These are phyloP conservation scores for Byasa hedistus DNA, from an alignment of 2,888 invertebrate species.

Conservation along the genomic window DNA sequence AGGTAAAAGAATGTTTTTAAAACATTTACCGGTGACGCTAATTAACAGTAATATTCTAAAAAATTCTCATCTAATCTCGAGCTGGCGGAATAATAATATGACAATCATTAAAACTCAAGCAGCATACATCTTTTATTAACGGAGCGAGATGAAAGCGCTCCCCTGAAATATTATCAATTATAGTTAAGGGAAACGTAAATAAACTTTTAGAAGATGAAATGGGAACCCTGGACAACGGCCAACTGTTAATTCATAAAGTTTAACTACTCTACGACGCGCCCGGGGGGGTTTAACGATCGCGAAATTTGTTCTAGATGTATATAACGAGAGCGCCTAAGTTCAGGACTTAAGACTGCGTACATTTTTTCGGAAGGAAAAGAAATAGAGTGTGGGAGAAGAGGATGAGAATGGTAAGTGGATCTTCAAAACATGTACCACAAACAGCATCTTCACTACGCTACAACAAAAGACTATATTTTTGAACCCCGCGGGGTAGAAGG, in stretches of 20 bases:
- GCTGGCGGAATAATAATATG: conserved; percentile 11
- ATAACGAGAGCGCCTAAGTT: not conserved
- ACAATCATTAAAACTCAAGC: conserved; percentile 8
- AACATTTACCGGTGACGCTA: not conserved
- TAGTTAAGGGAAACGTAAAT: conserved; percentile 61
- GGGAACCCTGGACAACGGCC: conserved; percentile 55
- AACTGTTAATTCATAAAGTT: conserved; percentile 72
- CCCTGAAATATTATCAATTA: conserved; percentile 61
- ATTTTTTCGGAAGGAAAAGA: not conserved
- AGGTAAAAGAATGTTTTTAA: not conserved
- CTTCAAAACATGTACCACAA: no score
- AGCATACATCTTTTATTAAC: conserved; percentile 23
- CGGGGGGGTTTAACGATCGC: conserved; percentile 53
- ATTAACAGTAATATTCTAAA: not conserved
- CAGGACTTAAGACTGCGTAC: not conserved
- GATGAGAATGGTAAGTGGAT: no score
- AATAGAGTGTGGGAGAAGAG: no score
- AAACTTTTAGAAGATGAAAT: conserved; percentile 49
- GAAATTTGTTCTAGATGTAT: conserved; percentile 47
- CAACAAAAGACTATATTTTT: no score
- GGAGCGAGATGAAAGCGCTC: conserved; percentile 57
- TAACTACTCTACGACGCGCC: conserved; percentile 56
- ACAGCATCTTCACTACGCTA: no score
- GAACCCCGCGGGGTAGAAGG: no score
- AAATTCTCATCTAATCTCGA: conserved; percentile 2